Conservation (phyloP, 1,140 invertebrate species). For the Latrodectus geometricus region DNA sequence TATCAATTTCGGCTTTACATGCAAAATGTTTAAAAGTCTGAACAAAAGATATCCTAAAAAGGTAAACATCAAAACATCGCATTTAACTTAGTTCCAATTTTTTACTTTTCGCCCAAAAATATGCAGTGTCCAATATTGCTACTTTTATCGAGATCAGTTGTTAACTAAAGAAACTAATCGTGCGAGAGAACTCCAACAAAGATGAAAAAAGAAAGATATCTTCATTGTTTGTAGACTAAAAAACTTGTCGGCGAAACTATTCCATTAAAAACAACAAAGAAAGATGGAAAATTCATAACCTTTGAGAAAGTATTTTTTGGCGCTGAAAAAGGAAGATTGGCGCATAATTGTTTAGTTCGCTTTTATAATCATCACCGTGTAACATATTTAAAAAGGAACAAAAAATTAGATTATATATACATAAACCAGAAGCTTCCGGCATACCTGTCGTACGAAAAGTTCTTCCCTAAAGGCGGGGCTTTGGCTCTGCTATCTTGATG, state of each 20-base stretch:
- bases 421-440: neutral
- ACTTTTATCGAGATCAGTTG: neutral
- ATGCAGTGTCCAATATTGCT: neutral
- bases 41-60: too few relatives aligned
- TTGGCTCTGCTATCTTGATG: constrained; percentile 20
- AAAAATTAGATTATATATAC: constrained; percentile 2
- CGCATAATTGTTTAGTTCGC: constrained; percentile 47
- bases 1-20: too few relatives aligned
- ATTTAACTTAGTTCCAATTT: neutral
- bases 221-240: constrained; percentile 19
- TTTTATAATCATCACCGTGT: constrained; percentile 34
- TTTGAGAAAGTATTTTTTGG: neutral
- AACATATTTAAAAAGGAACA: constrained; percentile 32
- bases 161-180: neutral
- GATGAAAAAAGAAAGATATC: neutral
- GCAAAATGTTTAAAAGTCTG: too few relatives aligned
- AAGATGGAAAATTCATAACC: constrained; percentile 13
- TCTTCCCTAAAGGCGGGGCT: neutral
- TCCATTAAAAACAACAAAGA: constrained; percentile 55
- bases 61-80: neutral
- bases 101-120: neutral
- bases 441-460: constrained; percentile 17
- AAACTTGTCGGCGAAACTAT: constrained; percentile 55
- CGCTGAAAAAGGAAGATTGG: constrained; percentile 24
- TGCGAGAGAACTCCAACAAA: neutral